Conservation (phyloP, 2,888 invertebrate species). For the Elmis aenea region DNA sequence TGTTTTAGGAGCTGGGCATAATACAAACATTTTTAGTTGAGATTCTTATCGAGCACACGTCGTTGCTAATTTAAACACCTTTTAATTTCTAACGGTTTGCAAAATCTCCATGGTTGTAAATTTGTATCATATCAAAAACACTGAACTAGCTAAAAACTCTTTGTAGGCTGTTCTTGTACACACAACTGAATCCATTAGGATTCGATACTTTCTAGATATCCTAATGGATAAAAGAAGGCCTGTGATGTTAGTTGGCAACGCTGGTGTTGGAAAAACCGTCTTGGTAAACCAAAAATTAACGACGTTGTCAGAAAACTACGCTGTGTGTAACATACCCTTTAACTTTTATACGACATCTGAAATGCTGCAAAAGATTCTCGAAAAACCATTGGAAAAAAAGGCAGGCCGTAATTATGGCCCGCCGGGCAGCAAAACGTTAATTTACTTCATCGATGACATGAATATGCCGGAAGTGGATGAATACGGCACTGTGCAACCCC, state of each 20-base stretch:
- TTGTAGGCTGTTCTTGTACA: conserved; percentile 83
- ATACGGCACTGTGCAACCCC: conserved; percentile 95
- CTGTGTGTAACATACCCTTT: conserved; percentile 88
- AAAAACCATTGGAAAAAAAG: conserved; percentile 94
- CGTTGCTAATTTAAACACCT: too few relatives aligned
- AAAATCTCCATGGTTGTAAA: too few relatives aligned
- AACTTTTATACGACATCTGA: conserved; percentile 95
- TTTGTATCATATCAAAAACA: conserved; percentile 10
- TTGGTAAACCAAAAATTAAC: conserved; percentile 66
- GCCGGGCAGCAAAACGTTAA: conserved; percentile 86
- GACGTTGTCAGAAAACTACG: conserved; percentile 77
- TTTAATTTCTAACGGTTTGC: too few relatives aligned
- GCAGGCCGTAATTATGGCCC: conserved; percentile 90
- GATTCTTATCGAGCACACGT: too few relatives aligned
- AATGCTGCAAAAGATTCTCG: conserved; percentile 88
- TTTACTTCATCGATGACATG: conserved; percentile 96
- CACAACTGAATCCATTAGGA: conserved; percentile 87
- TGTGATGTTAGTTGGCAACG: conserved; percentile 90
- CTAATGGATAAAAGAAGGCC: conserved; percentile 85
- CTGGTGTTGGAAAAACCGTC: conserved; percentile 93
- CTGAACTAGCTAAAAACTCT: too few relatives aligned
- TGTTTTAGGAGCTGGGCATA: too few relatives aligned
- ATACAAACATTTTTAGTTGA: too few relatives aligned
- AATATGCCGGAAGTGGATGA: conserved; percentile 92
- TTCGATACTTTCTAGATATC: conserved; percentile 84